Conservation (phyloP, 2,113 vertebrate species). For the Aramus guarauna region DNA sequence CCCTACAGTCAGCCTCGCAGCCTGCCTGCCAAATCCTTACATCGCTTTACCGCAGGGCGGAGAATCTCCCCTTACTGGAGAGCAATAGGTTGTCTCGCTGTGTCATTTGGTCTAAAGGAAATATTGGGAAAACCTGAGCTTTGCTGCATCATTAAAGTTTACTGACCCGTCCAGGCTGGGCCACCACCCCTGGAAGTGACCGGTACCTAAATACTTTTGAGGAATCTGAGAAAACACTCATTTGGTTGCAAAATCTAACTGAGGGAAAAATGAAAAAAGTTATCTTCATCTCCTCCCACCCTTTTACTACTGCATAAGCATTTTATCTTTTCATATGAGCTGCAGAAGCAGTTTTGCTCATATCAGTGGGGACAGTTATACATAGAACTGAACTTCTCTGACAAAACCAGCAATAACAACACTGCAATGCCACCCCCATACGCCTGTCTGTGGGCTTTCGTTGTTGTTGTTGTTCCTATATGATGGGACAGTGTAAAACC, state of each 20-base stretch:
- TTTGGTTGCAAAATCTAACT: not conserved
- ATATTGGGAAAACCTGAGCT: not conserved
- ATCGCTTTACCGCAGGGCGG: rapidly evolving
- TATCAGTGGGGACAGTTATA: not conserved
- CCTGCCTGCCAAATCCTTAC: not conserved
- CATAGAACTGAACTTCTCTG: not conserved
- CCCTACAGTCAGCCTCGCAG: not conserved
- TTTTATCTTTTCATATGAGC: not conserved
- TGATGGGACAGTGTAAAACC: not conserved
- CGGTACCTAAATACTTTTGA: not conserved
- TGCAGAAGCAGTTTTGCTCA: not conserved
- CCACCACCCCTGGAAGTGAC: not conserved
- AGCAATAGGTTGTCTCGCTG: not conserved
- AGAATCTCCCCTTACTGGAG: no score
- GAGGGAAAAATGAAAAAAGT: not conserved
- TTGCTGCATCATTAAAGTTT: not conserved
- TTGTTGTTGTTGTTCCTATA: not conserved
- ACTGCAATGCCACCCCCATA: not conserved
- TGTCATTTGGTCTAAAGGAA: not conserved
- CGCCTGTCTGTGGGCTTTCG: rapidly evolving
- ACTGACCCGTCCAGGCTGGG: not conserved
- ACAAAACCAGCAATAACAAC: not conserved
- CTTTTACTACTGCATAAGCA: not conserved
- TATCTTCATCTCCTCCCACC: not conserved
- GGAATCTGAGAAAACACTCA: not conserved